phyloP scores from a whole-genome alignment of 2,888 invertebrate genomes.

The Meandrusa payeni region DNA sequence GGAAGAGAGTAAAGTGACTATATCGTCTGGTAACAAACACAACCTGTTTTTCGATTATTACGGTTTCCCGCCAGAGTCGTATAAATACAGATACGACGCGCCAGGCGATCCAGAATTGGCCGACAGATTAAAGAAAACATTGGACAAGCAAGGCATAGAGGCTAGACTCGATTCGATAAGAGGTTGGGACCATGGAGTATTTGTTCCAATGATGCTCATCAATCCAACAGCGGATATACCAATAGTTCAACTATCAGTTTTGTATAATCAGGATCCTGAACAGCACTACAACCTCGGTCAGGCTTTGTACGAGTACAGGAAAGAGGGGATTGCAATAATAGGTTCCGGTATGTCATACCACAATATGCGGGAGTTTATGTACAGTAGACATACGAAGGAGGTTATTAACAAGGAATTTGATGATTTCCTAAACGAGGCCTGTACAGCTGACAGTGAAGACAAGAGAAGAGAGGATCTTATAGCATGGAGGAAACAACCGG shows the following conservation, averaged over 20 bases:
- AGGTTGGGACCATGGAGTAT: slow-evolving; percentile 77
- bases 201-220: slow-evolving; percentile 73
- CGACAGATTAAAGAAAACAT: slow-evolving; percentile 46
- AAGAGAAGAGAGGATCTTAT: slow-evolving; percentile 47
- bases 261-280: slow-evolving; percentile 57
- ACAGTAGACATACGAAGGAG: slow-evolving; percentile 33
- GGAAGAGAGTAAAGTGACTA: slow-evolving; percentile 64
- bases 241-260: slow-evolving; percentile 65
- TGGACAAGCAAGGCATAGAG: slow-evolving; percentile 56
- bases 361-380: slow-evolving; percentile 66
- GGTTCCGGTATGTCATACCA: slow-evolving; percentile 75
- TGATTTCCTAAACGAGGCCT: slow-evolving; percentile 55
- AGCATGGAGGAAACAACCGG: slow-evolving; percentile 55
- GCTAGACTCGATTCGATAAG: slow-evolving; percentile 60
- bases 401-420: slow-evolving; percentile 68
- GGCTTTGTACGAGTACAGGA: slow-evolving; percentile 54
- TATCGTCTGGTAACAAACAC: slow-evolving; percentile 66
- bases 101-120: slow-evolving; percentile 64
- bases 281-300: slow-evolving; percentile 63
- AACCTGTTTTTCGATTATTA: slow-evolving; percentile 71
- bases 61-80: slow-evolving; percentile 69
- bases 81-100: slow-evolving; percentile 66
- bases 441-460: slow-evolving; percentile 50
- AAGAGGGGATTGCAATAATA: slow-evolving; percentile 63
- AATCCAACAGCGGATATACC: slow-evolving; percentile 66